Evolutionary conservation across 2,113 vertebrate genomes (phyloP).

Genomic region (Ellobius talpinus): DNA sequence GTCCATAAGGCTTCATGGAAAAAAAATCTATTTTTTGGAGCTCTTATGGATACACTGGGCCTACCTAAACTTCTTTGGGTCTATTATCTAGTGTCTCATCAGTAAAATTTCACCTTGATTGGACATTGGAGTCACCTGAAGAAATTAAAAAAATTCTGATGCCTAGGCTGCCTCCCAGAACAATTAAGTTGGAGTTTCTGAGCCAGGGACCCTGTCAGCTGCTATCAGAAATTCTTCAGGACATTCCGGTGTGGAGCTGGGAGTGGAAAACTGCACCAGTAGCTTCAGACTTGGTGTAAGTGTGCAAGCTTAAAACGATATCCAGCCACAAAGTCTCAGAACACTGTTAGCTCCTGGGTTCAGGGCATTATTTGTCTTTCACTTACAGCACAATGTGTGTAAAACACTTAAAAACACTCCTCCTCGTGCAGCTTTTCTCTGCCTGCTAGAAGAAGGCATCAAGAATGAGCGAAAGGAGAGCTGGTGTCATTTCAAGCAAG

Average conservation of each 20-base stretch:
- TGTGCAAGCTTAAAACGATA: background rate
- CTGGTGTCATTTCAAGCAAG: background rate
- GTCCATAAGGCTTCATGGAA: background rate
- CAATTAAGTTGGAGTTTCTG: slow-evolving; percentile 25
- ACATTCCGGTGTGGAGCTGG: background rate
- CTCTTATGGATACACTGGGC: background rate
- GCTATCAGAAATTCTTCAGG: background rate
- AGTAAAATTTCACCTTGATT: background rate
- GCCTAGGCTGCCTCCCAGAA: background rate
- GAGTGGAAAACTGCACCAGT: background rate
- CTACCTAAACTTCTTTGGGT: background rate
- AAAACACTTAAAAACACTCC: background rate
- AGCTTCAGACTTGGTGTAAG: background rate
- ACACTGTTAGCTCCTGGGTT: background rate
- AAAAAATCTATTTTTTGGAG: background rate
- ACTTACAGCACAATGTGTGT: background rate
- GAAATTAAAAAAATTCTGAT: slow-evolving; percentile 26
- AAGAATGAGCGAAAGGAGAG: background rate
- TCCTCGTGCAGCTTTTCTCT: background rate
- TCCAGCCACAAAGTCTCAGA: background rate
- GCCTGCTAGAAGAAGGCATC: background rate
- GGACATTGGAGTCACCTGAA: background rate
- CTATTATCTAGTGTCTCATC: background rate
- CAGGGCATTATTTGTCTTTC: slow-evolving; percentile 6
- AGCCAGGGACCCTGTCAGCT: background rate